Base-by-base conservation (phyloP, 1,140 invertebrate species). In the Hormaphis cornu region DNA sequence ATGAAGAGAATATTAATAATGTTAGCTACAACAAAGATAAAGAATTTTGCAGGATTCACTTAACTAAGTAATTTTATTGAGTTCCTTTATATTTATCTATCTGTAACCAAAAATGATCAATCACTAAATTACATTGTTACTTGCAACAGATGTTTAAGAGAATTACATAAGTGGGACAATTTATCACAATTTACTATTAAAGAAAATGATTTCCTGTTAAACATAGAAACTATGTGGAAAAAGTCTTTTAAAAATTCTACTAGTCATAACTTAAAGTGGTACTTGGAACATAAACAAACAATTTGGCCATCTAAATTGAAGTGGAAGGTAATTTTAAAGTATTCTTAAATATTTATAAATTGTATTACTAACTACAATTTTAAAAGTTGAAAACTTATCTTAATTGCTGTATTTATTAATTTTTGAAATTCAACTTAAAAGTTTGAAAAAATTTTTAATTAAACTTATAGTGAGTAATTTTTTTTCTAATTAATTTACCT, bases 241-340 rank as follows among this genome's bases (percentile, higher is more conserved):
- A 50, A 22, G 5, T 6, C 61, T 10, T 30, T 33, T 46, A 14
- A 35, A 16, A 14, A 28, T n/a, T 66, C 28, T 14, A 3, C 12
- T 24, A 26, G 10, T 9, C 3, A 50, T 22, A 6, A 35, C 10
- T 66, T 48, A 33, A 66, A 33, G 5, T 48, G 28, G 18, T 8
- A 48, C 30, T 33, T 66, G 3, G 61, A 66, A 48, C 30, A 66
- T 50, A 48, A 48, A 50, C 40, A 66, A 50, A 35, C 33, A 22
- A 48, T 63, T 66, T 66, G 61, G 61, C 61, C 61, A 48, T 22
- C 61, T 50, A 20, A 22, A 33, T 9, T 48, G 14, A 24, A 14
- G 22, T 66, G 61, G 61, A 66, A 66, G 42, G 61, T 66, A n/a
- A 48, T 20, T 56, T 35, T 22, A 7, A n/a, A 35, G n/a, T n/a